Evolutionary conservation across 2,888 invertebrate genomes (phyloP).

Genomic region (Zelleria hepariella): DNA sequence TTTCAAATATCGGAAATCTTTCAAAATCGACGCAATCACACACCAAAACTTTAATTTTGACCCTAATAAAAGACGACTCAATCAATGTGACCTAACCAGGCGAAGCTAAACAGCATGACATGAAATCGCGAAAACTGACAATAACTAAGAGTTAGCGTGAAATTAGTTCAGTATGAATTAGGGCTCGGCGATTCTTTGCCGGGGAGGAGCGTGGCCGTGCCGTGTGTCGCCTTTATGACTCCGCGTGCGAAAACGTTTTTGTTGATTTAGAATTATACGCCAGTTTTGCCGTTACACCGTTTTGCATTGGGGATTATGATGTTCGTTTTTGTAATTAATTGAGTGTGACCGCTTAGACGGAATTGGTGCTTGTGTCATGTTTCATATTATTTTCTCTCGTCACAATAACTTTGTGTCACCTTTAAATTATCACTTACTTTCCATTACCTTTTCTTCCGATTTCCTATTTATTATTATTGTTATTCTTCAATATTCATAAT

Average conservation of each 20-base stretch:
- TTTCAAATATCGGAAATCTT: slow-evolving; percentile 23
- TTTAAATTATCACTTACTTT: background rate
- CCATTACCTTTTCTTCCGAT: too few species aligned
- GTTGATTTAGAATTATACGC: slow-evolving; percentile 47
- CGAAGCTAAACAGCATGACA: slow-evolving; percentile 59
- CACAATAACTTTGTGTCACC: background rate
- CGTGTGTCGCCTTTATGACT: slow-evolving; percentile 57
- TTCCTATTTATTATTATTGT: too few species aligned
- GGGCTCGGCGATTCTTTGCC: slow-evolving; percentile 46
- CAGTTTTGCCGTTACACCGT: slow-evolving; percentile 24
- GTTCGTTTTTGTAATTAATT: slow-evolving; percentile 40
- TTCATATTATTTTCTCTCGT: background rate
- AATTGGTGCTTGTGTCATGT: slow-evolving; percentile 8
- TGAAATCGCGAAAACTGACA: slow-evolving; percentile 57
- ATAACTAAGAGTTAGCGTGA: slow-evolving; percentile 61
- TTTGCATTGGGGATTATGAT: slow-evolving; percentile 28
- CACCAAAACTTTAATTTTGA: slow-evolving; percentile 28
- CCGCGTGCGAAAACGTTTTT: slow-evolving; percentile 51
- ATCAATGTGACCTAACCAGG: slow-evolving; percentile 45
- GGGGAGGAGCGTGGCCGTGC: slow-evolving; percentile 45
- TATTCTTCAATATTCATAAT: too few species aligned
- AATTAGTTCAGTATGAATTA: slow-evolving; percentile 60
- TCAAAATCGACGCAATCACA: slow-evolving; percentile 20
- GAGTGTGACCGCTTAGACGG: slow-evolving; percentile 25
- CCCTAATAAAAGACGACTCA: slow-evolving; percentile 40